Base-by-base conservation (phyloP, 2,888 invertebrate genomes). In the Blera fallax region DNA sequence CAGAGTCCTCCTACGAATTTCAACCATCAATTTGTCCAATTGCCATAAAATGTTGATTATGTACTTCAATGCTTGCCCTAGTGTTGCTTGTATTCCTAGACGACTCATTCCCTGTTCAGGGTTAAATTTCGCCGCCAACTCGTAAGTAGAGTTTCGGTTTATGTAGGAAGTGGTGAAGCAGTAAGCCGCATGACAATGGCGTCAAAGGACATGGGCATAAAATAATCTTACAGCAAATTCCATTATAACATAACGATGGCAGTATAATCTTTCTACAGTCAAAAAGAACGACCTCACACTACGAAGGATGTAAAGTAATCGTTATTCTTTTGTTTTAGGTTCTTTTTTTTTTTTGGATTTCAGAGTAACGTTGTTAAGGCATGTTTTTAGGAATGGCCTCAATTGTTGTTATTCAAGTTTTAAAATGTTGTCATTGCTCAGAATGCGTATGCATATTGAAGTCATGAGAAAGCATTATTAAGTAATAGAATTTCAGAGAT, bases 11-110 rank as follows among this genome's bases (percentile, higher is more conserved):
- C 62, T 64, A 73, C 73, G 32, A 73, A 40, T 52, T 73, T 21
- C 60, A 60, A 64, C 37, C 73, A 64, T 62, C 62, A 73, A 73
- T 73, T 73, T 73, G 62, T 52, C 52, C 52, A 32, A 62, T 73
- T 73, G 73, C 52, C 62, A 64, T 73, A 73, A 62, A 73, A 62
- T 62, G 62, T 54, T 62, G 52, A 64, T 73, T 62, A 73, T 64
- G 43, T 73, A 52, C 54, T 52, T 64, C 29, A 62, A 54, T 69
- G 29, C 10, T 62, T 73, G 21, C 21, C 27, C 72, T 69, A 40
- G 27, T 56, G 21, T 10, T 65, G 40, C 16, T 74, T 56, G 29
- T 65, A 65, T 56, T 56, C 52, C 40, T 54, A 73, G 52, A 54
- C 62, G 50, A 29, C 29, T 73, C 54, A 74, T 65, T 43, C 45